These are phyloP conservation scores for Imbricaverruca yamaguchii DNA, from an alignment of 2,888 invertebrate genomes.

Conservation along the genomic window DNA sequence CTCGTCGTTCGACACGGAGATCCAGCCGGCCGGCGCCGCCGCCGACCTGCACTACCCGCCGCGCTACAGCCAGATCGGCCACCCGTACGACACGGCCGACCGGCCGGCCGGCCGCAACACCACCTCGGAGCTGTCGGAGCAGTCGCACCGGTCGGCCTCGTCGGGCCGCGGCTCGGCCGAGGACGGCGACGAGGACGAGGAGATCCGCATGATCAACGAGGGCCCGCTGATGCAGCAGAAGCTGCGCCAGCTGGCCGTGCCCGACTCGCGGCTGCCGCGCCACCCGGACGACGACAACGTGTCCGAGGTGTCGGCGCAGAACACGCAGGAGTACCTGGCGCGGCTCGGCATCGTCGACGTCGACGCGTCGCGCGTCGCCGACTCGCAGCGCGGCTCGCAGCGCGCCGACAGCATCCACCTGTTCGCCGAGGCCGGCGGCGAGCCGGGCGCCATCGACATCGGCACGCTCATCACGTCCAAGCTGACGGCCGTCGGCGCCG, in stretches of 20 bases:
- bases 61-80: conserved; percentile 76
- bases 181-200: conserved; percentile 59
- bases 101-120: conserved; percentile 42
- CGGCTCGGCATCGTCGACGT: conserved; percentile 72
- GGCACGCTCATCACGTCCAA: conserved; percentile 90
- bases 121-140: conserved; percentile 84
- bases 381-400: background rate
- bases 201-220: conserved; percentile 95
- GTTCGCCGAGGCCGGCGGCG: background rate
- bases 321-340: conserved; percentile 92
- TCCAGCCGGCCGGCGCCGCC: background rate
- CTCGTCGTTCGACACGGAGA: conserved; percentile 32
- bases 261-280: conserved; percentile 37
- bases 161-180: conserved; percentile 95
- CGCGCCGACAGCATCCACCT: conserved; percentile 85
- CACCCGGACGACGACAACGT: conserved; percentile 53
- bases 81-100: conserved; percentile 42
- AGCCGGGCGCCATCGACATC: conserved; percentile 63
- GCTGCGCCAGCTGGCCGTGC: conserved; percentile 44
- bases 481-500: conserved; percentile 69
- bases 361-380: conserved; percentile 47
- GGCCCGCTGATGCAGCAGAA: conserved; percentile 61
- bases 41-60: conserved; percentile 56
- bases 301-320: conserved; percentile 84
- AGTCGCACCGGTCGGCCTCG: conserved; percentile 81